Base-by-base conservation (phyloP, 2,797 vertebrate genomes). In the Pygocentrus nattereri region DNA sequence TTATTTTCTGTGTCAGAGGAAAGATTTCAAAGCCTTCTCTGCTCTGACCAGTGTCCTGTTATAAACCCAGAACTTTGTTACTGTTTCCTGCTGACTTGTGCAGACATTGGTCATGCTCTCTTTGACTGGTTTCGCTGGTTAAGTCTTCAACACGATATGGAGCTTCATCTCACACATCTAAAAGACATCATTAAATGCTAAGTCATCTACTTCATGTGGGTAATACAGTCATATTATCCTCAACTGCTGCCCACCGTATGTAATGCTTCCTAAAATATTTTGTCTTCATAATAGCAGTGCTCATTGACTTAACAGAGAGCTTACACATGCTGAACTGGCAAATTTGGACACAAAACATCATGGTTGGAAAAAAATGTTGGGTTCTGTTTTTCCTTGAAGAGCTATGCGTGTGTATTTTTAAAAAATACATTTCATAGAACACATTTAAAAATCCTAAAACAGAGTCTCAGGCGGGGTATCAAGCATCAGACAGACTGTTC, bases 1-100 rank as follows among this genome's bases (percentile, higher is more conserved):
- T 34, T 52, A 54, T 72, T 34, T 72, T 72, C 30, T 69, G 6
- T 61, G 30, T 30, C 52, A 38, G 23, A 0, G 4, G 44, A 21
- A 52, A 70, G 64, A 59, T 81, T 68, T 81, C 61, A 59, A 75
- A 81, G 56, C 19, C 50, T n/a, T n/a, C 38, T 58, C 25, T 5
- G 25, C 16, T 61, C 41, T 50, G 72, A 75, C n/a, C 47, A 25
- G 79, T 61, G 58, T 75, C 21, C 52, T 30, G 50, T 68, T 70
- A 47, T 49, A 50, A 69, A 50, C 41, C 2, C 27, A 68, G 44
- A 59, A 49, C 49, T 52, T 71, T 54, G 49, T 50, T 34, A n/a
- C 56, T 56, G 38, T 73, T 23, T 41, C 25, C 6, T 74, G 52
- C 52, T 74, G 70, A 34, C 70, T 31, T 38, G 19, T 59, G 19